phyloP scores from a whole-genome alignment of 2,113 vertebrate genomes.

The Paramormyrops kingsleyae region DNA sequence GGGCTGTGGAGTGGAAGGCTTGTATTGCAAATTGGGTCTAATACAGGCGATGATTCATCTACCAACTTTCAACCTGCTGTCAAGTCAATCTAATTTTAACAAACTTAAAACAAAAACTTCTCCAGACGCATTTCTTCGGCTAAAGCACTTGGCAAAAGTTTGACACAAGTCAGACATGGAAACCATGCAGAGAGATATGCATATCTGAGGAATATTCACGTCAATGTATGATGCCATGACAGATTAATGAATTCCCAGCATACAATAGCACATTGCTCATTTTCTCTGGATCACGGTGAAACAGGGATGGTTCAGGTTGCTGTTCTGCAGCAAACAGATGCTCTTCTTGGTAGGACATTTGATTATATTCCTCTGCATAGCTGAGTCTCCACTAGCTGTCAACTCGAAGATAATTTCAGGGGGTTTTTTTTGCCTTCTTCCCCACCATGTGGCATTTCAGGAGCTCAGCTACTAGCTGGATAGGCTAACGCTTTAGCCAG shows the following conservation, averaged over 20 bases:
- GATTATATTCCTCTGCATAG: not conserved
- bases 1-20: not conserved
- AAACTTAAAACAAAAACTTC: not conserved
- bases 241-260: slow-evolving; percentile 3
- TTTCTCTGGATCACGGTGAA: not conserved
- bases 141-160: not conserved
- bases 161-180: slow-evolving; percentile 2
- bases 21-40: not conserved
- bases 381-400: not conserved
- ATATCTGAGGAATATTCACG: slow-evolving; percentile 6
- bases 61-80: slow-evolving; percentile 10
- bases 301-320: not conserved
- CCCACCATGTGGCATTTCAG: not conserved
- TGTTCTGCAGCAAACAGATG: not conserved
- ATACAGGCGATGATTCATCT: slow-evolving; percentile 7
- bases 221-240: not conserved
- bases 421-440: not conserved
- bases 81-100: slow-evolving; percentile 10
- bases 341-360: not conserved
- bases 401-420: not conserved
- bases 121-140: not conserved
- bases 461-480: not conserved
- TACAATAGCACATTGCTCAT: not conserved
- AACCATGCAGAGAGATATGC: not conserved
- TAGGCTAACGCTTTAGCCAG: not conserved